Percentiles rank a stretch among this genome's conserved stretches.
These are phyloP conservation scores for Agriopis leucophaearia DNA, from an alignment of 2,888 invertebrate species.

Conservation along the genomic window DNA sequence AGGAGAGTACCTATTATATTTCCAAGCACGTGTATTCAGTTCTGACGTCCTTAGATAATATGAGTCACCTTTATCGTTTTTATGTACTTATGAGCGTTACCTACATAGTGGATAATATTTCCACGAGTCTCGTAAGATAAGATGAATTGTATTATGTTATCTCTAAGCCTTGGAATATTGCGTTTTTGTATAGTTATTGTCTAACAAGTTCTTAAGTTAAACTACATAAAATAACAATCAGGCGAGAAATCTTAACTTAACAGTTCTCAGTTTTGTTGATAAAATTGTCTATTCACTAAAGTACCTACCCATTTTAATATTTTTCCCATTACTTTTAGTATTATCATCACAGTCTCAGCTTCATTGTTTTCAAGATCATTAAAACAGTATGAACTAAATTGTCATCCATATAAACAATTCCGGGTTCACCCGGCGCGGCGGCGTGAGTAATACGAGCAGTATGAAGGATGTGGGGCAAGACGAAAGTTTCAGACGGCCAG, in stretches of 20 bases:
- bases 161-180: constrained; percentile 35
- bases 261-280: constrained; percentile 32
- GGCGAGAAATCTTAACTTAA: constrained; percentile 46
- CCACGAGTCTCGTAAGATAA: constrained; percentile 39
- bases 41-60: constrained; percentile 49
- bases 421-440: constrained; percentile 73
- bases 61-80: constrained; percentile 50
- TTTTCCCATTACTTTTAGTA: constrained; percentile 15
- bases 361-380: constrained; percentile 45
- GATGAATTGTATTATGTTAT: constrained; percentile 42
- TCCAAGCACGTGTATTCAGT: constrained; percentile 45
- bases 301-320: constrained; percentile 5
- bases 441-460: constrained; percentile 79
- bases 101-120: constrained; percentile 40
- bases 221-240: constrained; percentile 32
- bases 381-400: constrained; percentile 40
- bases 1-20: constrained; percentile 44
- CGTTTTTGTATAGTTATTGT: constrained; percentile 42
- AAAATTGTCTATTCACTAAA: constrained; percentile 35
- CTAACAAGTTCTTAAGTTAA: constrained; percentile 21
- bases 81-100: constrained; percentile 23
- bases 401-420: constrained; percentile 65
- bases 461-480: constrained; percentile 84
- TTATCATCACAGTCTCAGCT: constrained; percentile 33
- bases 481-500: constrained; percentile 79